phyloP scores from a whole-genome alignment of 2,888 invertebrate species.

The Drosophila flavopinicola region DNA sequence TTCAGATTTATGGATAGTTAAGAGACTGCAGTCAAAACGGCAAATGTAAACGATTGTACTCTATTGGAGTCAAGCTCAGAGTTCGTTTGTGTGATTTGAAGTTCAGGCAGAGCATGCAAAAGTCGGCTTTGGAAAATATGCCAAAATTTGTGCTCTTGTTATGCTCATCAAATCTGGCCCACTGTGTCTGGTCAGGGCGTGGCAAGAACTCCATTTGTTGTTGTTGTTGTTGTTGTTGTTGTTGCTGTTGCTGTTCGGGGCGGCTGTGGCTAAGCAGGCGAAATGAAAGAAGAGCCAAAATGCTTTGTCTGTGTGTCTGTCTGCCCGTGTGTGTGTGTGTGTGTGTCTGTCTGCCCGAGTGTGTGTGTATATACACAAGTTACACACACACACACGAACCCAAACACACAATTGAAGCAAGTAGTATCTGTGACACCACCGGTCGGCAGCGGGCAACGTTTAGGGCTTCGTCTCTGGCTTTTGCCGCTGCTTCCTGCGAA shows the following conservation, averaged over 20 bases:
- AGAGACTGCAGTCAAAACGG: too few relatives aligned
- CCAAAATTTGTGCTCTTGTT: neutral
- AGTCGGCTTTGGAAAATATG: neutral
- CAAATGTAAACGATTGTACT: too few relatives aligned
- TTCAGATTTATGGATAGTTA: too few relatives aligned
- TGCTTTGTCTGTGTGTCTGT: neutral
- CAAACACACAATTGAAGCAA: slow-evolving; percentile 1
- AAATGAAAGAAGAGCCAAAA: slow-evolving; percentile 21
- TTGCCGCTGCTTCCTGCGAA: slow-evolving; percentile 37
- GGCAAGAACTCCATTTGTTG: slow-evolving; percentile 21
- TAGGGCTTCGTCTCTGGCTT: slow-evolving; percentile 36
- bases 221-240: too few relatives aligned
- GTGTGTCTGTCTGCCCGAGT: slow-evolving; percentile 5
- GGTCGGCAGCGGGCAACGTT: slow-evolving; percentile 33
- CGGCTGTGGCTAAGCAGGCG: slow-evolving; percentile 28
- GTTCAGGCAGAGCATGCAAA: neutral
- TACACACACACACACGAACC: slow-evolving; percentile 1
- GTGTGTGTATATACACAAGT: neutral
- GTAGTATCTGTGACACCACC: slow-evolving; percentile 34
- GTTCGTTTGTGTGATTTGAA: neutral
- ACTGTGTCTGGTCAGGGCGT: slow-evolving; percentile 24
- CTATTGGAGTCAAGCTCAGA: too few relatives aligned
- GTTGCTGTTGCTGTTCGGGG: slow-evolving; percentile 5
- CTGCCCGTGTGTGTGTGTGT: neutral
- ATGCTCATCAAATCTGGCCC: slow-evolving; percentile 23